phyloP scores from a whole-genome alignment of 2,113 vertebrate genomes.

The Anolis sagrei region DNA sequence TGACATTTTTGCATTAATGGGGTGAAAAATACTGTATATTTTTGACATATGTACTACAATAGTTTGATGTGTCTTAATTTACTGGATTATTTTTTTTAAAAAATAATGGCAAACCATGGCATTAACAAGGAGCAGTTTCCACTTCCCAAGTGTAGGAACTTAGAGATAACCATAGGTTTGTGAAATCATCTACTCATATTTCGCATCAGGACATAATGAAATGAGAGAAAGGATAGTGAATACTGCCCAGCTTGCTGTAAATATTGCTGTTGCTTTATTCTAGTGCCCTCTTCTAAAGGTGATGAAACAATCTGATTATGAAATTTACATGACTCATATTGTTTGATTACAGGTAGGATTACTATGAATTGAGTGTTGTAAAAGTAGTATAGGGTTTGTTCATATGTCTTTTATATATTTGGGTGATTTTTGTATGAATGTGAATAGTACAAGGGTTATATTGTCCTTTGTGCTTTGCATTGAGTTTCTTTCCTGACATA shows the following conservation, averaged over 20 bases:
- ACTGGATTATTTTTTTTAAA: neutral
- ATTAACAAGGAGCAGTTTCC: neutral
- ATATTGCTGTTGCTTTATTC: neutral
- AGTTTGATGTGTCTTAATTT: neutral
- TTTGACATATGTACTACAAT: neutral
- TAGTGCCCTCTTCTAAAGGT: neutral
- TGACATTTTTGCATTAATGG: neutral
- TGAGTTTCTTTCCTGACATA: neutral
- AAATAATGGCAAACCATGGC: no score
- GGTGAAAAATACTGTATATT: neutral
- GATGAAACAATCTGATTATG: no score
- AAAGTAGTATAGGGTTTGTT: neutral
- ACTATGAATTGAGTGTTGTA: neutral
- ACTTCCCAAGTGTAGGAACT: neutral
- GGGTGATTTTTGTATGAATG: neutral
- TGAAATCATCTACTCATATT: neutral
- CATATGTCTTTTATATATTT: neutral
- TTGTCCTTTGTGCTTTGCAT: neutral
- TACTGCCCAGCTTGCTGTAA: neutral
- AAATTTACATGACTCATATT: neutral
- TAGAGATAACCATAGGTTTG: neutral
- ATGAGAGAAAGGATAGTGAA: neutral
- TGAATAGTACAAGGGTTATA: neutral
- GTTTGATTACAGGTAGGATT: neutral
- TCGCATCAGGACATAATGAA: neutral